Conservation (phyloP, 2,888 invertebrate species). For the Metacarcinus magister region DNA sequence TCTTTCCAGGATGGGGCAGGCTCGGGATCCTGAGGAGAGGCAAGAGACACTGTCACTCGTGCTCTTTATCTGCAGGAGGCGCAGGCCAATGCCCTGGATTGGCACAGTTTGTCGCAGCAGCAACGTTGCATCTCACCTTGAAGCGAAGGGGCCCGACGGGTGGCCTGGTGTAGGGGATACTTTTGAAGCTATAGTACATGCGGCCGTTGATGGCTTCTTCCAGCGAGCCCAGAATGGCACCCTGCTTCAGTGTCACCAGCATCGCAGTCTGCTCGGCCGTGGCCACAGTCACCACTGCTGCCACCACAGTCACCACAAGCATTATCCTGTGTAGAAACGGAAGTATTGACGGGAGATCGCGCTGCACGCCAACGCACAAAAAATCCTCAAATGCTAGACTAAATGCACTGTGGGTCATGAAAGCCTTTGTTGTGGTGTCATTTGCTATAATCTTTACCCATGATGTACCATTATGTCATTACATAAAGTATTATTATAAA, state of each 20-base stretch:
- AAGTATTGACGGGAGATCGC: background rate
- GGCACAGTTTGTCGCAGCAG: background rate
- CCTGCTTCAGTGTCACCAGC: slow-evolving; percentile 46
- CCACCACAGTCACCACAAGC: background rate
- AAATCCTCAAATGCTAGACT: no score
- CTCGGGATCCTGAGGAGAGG: slow-evolving; percentile 54
- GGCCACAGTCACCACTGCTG: background rate
- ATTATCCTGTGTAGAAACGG: background rate
- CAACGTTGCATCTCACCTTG: background rate
- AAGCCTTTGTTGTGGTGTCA: no score
- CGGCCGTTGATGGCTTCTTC: background rate
- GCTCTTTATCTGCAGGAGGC: background rate
- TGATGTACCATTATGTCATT: no score
- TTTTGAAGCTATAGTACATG: slow-evolving; percentile 55
- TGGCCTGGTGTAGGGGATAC: slow-evolving; percentile 64
- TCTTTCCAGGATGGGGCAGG: slow-evolving; percentile 4
- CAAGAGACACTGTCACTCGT: background rate
- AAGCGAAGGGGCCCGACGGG: slow-evolving; percentile 59
- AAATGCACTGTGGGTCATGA: no score
- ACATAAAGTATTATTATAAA: no score
- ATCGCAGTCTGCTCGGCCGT: background rate
- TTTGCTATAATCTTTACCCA: no score
- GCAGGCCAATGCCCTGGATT: background rate
- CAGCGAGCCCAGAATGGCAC: background rate
- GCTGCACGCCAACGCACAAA: no score